Conservation (phyloP, 2,113 vertebrate genomes). For the Empidonax alnorum region DNA sequence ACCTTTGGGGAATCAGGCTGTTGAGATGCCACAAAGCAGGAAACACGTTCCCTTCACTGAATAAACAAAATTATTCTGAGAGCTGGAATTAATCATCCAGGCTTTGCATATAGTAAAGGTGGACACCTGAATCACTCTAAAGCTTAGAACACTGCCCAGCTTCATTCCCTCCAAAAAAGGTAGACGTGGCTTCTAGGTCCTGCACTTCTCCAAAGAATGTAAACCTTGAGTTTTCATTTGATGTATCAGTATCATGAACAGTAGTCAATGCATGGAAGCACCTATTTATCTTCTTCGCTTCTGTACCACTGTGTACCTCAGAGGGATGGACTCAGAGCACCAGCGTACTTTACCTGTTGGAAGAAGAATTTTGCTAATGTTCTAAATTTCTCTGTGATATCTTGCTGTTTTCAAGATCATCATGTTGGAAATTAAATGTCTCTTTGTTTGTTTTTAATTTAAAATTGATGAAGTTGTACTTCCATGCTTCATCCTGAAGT, state of each 20-base stretch:
- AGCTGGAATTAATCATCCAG: background rate
- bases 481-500: background rate
- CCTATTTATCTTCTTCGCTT: background rate
- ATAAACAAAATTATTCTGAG: background rate
- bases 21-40: background rate
- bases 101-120: background rate
- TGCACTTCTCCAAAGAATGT: background rate
- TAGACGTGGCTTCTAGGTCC: background rate
- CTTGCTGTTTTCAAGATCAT: background rate
- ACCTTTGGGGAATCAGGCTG: background rate
- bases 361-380: background rate
- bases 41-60: background rate
- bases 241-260: background rate
- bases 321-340: background rate
- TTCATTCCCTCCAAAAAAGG: rapidly evolving
- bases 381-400: background rate
- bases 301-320: background rate
- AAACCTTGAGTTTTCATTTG: background rate
- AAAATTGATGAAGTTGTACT: background rate
- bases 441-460: background rate
- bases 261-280: background rate
- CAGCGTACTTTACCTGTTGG: background rate
- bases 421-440: background rate
- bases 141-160: background rate
- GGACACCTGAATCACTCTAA: background rate